Base-by-base conservation (phyloP, 2,797 vertebrate genomes). In the Anguilla marmorata region DNA sequence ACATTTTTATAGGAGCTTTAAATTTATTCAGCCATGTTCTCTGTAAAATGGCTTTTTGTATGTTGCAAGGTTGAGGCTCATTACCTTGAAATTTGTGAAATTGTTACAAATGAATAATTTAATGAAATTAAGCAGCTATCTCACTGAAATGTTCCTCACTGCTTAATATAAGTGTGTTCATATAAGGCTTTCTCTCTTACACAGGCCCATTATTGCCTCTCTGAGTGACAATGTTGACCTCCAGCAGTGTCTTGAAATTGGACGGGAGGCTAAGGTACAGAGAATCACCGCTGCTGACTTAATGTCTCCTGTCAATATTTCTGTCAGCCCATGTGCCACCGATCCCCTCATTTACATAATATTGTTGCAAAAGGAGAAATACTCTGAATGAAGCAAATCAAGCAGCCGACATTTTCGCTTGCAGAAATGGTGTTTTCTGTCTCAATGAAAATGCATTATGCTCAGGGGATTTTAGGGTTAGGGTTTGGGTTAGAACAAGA, bases 241-340 rank as follows among this genome's bases (percentile, higher is more conserved):
- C 3, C 97, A 98, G 94, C 96, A 97, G 86, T 98, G 97, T 91
- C 92, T 98, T 94, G 97, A 98, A 89, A 85, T 92, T 2, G 97
- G 96, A 89, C 96, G 97, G 86, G 91, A 45, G 56, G 97, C 97
- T 69, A 97, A 95, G 97, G 97, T 98, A 93, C 90, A 93, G 85
- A 0, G 60, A 16, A 3, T 37, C 27, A 52, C 19, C 48, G 1
- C 12, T 72, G 45, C 48, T 19, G 0, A 52, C 19, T 72, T 52
- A 54, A 48, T 16, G 52, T n/a, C 19, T 56, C 37, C 21, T n/a
- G 19, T 54, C 24, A 80, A 24, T 82, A 14, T 24, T 82, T 50
- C 45, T 82, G 45, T 24, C 79, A n/a, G 11, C 8, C 41, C 5
- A 45, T 21, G 3, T 16, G 21, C 21, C 21, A 14, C 16, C 45